Evolutionary conservation across 2,113 vertebrate genomes (phyloP), one percentile per base, ranked within the genome.

Genomic region (Neodontobutis hainanensis): DNA sequence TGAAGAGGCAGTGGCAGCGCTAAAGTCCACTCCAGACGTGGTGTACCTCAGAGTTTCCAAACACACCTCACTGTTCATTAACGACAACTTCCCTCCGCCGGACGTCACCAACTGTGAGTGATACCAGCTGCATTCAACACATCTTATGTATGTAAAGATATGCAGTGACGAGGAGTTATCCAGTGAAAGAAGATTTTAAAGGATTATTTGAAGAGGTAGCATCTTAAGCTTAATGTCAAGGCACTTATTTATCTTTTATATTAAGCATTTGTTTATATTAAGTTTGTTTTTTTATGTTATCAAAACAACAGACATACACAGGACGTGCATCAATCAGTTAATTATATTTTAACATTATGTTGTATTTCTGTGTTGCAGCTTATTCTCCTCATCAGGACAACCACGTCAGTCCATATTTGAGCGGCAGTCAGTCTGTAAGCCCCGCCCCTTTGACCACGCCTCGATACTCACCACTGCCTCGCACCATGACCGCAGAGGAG

Each of bases 31-130:
- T 4, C 93, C 95, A 32, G 97, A 99, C 65, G 95, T 96, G 9
- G 97, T 99, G 68, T 97, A 95, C 86, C 93, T 99, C 75, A 96
- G 95, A 82, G 95, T 99, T 70, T 95, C 96, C 73, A 99, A 99
- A 86, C 96, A 96, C 68, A 94, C 93, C 77, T 95, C 95, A 72
- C 88, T 99, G 77, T 97, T 97, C 82, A 95, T 98, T 88, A 97
- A 95, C 34, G 97, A 99, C 83, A 94, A 91, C 86, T 98, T 95
- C 57, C 92, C 90, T 60, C 95, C 96, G 14, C 96, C 96, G 14
- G 97, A 98, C 74, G 94, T 98, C 92, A 97, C 95, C 56, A 96
- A 94, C 66, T 94, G 97, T 99, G 89, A 97, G 96, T 94, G 11
- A 46, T 14, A 2, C 11, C 10, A 3, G 8, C 3, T 46, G 12